A percentile compares a stretch with the other conserved stretches of the same genome.
phyloP scores from a whole-genome alignment of 2,797 vertebrate genomes.

The Galago senegalensis region DNA sequence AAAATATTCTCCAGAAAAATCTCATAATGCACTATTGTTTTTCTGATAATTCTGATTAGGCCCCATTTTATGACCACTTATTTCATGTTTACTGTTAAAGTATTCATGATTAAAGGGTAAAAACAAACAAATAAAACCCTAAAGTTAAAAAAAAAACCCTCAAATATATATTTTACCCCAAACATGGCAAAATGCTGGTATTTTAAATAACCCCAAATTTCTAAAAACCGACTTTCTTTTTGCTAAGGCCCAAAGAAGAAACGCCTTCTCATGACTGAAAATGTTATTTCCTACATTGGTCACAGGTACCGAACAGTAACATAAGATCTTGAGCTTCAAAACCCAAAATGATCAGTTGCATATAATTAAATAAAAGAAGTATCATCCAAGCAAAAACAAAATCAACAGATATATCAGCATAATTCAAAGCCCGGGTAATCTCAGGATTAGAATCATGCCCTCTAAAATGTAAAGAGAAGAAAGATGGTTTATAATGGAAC shows the following conservation, averaged over 20 bases:
- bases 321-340: neutral
- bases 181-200: neutral
- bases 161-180: neutral
- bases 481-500: neutral
- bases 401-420: neutral
- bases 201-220: conserved; percentile 13
- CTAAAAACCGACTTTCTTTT: neutral
- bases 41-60: neutral
- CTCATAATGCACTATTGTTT: too few species aligned
- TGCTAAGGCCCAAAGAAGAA: neutral
- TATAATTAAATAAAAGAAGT: neutral
- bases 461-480: neutral
- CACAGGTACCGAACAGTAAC: neutral
- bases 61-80: neutral
- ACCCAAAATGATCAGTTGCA: neutral
- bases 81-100: neutral
- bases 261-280: neutral
- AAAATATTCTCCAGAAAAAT: neutral
- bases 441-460: neutral
- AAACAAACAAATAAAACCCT: neutral
- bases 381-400: neutral
- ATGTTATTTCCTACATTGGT: conserved; percentile 16
- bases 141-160: neutral
- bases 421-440: neutral
- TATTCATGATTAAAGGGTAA: neutral